phyloP scores from a whole-genome alignment of 1,140 invertebrate species.

The Drosophila hydei region DNA sequence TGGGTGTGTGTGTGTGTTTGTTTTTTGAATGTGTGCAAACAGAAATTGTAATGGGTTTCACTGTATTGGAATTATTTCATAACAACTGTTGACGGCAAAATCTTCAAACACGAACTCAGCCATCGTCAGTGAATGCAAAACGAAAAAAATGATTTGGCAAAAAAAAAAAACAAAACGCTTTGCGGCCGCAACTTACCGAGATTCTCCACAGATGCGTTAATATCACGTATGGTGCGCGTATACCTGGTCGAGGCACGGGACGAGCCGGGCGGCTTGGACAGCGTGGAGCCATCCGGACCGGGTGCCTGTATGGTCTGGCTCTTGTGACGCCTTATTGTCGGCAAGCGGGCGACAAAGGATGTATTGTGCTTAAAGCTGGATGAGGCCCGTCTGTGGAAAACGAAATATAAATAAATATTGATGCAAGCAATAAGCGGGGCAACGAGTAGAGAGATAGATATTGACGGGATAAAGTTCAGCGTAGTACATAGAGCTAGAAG shows the following conservation, averaged over 20 bases:
- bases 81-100: conserved; percentile 39
- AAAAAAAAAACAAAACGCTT: neutral
- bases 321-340: conserved; percentile 93
- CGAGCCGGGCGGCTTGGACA: conserved; percentile 84
- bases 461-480: conserved; percentile 24
- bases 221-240: conserved; percentile 87
- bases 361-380: conserved; percentile 95
- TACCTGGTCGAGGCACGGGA: conserved; percentile 83
- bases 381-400: conserved; percentile 86
- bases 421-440: neutral
- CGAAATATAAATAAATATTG: conserved; percentile 26
- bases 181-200: conserved; percentile 85
- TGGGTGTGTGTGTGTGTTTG: conserved; percentile 10
- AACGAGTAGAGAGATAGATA: conserved; percentile 2
- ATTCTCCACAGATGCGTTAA: conserved; percentile 89
- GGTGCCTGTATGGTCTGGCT: conserved; percentile 89
- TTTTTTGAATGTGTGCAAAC: conserved; percentile 35
- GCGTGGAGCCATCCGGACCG: conserved; percentile 79
- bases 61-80: conserved; percentile 28
- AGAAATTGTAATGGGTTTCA: conserved; percentile 44
- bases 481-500: conserved; percentile 9
- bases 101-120: conserved; percentile 59
- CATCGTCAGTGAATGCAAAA: conserved; percentile 45
- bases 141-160: conserved; percentile 1
- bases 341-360: conserved; percentile 93